These are phyloP conservation scores for Lasius platythorax DNA, from an alignment of 2,888 invertebrate species.

Conservation along the genomic window DNA sequence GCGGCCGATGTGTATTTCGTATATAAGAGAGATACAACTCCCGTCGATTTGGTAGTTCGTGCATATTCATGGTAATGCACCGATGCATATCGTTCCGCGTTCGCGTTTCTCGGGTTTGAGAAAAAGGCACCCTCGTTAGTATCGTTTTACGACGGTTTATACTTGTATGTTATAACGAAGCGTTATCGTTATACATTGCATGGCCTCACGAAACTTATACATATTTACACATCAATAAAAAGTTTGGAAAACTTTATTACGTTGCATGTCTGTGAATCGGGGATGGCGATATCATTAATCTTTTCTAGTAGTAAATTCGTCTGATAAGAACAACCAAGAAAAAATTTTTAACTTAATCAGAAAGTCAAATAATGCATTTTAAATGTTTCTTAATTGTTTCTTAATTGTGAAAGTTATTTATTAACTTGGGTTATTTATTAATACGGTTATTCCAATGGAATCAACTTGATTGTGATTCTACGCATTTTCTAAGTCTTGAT, in stretches of 20 bases:
- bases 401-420: not conserved
- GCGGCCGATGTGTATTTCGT: constrained; percentile 61
- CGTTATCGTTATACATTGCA: constrained; percentile 10
- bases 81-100: constrained; percentile 28
- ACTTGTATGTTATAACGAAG: not conserved
- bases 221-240: constrained; percentile 17
- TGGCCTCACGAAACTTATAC: not conserved
- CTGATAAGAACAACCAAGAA: not conserved
- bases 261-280: constrained; percentile 1
- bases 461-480: not conserved
- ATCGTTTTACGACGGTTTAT: constrained; percentile 29
- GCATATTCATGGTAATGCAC: constrained; percentile 63
- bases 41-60: constrained; percentile 42
- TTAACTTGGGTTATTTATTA: not conserved
- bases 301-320: not conserved
- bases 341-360: not conserved
- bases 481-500: not conserved
- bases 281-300: not conserved
- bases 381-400: not conserved
- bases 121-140: constrained; percentile 38
- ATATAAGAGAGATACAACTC: constrained; percentile 50
- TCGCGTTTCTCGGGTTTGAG: constrained; percentile 25
- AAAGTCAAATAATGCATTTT: not conserved
- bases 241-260: constrained; percentile 6
- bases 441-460: not conserved